These are phyloP conservation scores for Dreissena rostriformis DNA, from an alignment of 1,140 invertebrate genomes.

Conservation along the genomic window DNA sequence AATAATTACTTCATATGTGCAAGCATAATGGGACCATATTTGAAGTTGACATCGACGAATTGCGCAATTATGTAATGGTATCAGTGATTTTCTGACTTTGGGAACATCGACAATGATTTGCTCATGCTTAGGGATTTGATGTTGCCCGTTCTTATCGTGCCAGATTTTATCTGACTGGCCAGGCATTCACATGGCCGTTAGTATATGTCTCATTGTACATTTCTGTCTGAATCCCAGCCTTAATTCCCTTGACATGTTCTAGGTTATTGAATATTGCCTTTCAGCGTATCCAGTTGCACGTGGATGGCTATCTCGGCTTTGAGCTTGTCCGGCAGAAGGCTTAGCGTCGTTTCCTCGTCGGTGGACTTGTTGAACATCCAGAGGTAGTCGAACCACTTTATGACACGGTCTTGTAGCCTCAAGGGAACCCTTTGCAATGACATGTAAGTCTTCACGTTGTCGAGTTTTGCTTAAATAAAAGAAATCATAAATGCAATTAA, in stretches of 20 bases:
- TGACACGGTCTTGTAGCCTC: slow-evolving; percentile 98
- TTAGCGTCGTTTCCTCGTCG: slow-evolving; percentile 92
- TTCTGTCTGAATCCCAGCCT: slow-evolving; percentile 99
- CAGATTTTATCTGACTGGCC: too few species aligned
- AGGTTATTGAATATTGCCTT: slow-evolving; percentile 99
- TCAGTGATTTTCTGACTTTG: too few species aligned
- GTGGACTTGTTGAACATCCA: slow-evolving; percentile 99
- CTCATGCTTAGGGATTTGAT: too few species aligned
- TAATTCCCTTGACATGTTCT: too few species aligned
- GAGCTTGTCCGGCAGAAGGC: slow-evolving; percentile 90
- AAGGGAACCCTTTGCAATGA: slow-evolving; percentile 96
- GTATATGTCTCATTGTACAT: too few species aligned
- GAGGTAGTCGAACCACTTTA: slow-evolving; percentile 99
- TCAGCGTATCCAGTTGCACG: slow-evolving; percentile 98
- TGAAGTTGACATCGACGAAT: too few species aligned
- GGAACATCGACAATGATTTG: too few species aligned
- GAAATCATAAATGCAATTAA: slow-evolving; percentile 19
- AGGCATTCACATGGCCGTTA: too few species aligned
- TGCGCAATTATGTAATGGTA: too few species aligned
- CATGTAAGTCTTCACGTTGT: slow-evolving; percentile 99
- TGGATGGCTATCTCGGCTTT: slow-evolving; percentile 99
- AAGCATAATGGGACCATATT: too few species aligned
- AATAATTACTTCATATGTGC: too few species aligned
- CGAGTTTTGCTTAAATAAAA: slow-evolving; percentile 93
- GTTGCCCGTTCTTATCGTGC: too few species aligned